Base-by-base conservation (phyloP, 2,888 invertebrate genomes). In the Caenorhabditis sp. region DNA sequence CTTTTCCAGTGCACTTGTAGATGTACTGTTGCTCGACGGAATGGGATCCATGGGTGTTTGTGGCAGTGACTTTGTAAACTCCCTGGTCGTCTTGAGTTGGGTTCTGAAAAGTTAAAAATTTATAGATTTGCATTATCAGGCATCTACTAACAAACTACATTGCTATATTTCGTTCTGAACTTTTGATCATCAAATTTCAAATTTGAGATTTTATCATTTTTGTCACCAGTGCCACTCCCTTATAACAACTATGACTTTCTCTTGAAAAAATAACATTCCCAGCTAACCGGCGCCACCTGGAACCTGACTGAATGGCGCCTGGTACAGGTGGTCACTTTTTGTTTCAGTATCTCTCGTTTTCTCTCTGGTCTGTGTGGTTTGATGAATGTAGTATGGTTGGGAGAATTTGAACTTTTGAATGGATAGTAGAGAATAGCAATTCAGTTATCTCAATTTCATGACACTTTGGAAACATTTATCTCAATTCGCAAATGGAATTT, bases 31-130 rank as follows among this genome's bases (percentile, higher is more conserved):
- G 92, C 72, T 92, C 90, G 24, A 91, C 90, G 14, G 80, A 86
- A 61, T 90, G 89, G 14, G 82, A 85, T 54, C 92, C 92, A 19
- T 86, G 79, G 16, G 85, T 72, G 79, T 92, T 92, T 1, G 90
- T 91, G 6, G 92, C 92, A 16, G 84, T 84, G 12, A 91, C 90
- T 73, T 90, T 92, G 85, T 91, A 92, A 16, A 92, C 87, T 54
- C 92, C 92, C 70, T 92, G 92, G 61, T 92, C 92, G 2, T 87
- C 89, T 86, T 92, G 91, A 8, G 88, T 86, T 12, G 92, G 92
- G 70, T 90, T 89, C 92, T 92, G 83, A 58, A 90, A 80, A 24
- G 4, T 31, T 31, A 1, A 38, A 44, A 59, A 35, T 6, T 58
- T 12, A 19, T 16, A 16, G 6, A 56, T 24, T 22, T 3, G 8